These are phyloP conservation scores for Aphelocoma coerulescens DNA, from an alignment of 2,113 vertebrate species.

Conservation along the genomic window DNA sequence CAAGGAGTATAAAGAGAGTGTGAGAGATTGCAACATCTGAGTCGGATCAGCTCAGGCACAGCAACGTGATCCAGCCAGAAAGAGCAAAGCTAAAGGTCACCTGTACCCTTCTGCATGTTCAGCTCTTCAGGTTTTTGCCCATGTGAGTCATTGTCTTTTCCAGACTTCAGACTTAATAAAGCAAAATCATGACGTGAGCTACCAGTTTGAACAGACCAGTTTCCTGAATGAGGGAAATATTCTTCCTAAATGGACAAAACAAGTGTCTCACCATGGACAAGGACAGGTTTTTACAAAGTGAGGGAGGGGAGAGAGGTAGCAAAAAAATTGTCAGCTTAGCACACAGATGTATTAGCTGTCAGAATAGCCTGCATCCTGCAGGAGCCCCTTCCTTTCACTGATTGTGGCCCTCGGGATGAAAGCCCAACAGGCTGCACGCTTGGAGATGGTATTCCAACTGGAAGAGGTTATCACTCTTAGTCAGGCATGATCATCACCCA, in stretches of 20 bases:
- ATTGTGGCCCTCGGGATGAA: rapidly evolving
- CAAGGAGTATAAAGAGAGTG: not conserved
- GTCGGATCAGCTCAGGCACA: not conserved
- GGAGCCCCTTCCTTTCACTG: not conserved
- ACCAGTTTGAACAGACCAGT: not conserved
- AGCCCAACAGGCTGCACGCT: rapidly evolving
- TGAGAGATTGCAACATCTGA: not conserved
- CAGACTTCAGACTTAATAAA: not conserved
- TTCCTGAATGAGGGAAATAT: not conserved
- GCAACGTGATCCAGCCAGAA: not conserved
- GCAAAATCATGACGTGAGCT: not conserved
- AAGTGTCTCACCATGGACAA: not conserved
- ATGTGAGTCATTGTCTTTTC: not conserved
- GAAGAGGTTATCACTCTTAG: not conserved
- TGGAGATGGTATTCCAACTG: not conserved
- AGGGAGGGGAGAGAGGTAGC: not conserved
- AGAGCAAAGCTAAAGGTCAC: constrained; percentile 6
- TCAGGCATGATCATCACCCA: not conserved
- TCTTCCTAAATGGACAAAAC: not conserved
- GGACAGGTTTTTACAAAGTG: not conserved
- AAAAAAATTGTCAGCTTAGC: not conserved
- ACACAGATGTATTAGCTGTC: not conserved
- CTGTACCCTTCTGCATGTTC: not conserved
- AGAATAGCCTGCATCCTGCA: not conserved
- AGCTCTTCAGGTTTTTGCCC: not conserved